These are phyloP conservation scores for Callaeas wilsoni DNA, from an alignment of 2,113 vertebrate species.

Conservation along the genomic window DNA sequence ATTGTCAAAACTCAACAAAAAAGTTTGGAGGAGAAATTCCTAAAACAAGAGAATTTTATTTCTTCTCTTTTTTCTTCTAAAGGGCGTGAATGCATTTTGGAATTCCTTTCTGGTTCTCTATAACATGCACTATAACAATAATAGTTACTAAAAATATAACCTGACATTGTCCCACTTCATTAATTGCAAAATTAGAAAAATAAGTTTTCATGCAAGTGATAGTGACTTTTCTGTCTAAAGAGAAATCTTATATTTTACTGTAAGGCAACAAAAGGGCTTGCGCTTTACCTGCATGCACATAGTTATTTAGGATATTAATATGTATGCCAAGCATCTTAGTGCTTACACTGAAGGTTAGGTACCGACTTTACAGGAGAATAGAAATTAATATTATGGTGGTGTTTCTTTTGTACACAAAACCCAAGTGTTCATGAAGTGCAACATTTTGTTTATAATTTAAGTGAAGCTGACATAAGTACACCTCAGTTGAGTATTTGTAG, in stretches of 20 bases:
- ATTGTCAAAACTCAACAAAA: not conserved
- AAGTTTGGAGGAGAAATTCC: not conserved
- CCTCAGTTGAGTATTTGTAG: not conserved
- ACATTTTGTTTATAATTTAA: not conserved
- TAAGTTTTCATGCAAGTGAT: not conserved
- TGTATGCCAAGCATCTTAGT: constrained; percentile 16
- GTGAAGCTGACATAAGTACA: not conserved
- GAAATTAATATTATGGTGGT: not conserved
- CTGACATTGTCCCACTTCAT: constrained; percentile 15
- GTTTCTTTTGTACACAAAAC: constrained; percentile 42
- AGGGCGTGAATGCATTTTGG: not conserved
- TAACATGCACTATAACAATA: not conserved
- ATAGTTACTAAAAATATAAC: not conserved
- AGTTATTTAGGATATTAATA: constrained; percentile 31
- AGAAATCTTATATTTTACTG: not conserved
- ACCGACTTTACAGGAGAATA: not conserved
- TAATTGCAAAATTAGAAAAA: not conserved
- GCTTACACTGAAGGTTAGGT: constrained; percentile 43
- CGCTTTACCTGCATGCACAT: constrained; percentile 64
- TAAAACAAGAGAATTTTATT: not conserved
- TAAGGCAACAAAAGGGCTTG: constrained; percentile 71
- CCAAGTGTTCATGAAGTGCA: not conserved
- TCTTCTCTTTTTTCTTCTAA: not conserved
- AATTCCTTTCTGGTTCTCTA: not conserved
- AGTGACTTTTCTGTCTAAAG: not conserved